Conservation (phyloP, 64 coral and sea anemone genomes). For the Dendronephthya gigantea region DNA sequence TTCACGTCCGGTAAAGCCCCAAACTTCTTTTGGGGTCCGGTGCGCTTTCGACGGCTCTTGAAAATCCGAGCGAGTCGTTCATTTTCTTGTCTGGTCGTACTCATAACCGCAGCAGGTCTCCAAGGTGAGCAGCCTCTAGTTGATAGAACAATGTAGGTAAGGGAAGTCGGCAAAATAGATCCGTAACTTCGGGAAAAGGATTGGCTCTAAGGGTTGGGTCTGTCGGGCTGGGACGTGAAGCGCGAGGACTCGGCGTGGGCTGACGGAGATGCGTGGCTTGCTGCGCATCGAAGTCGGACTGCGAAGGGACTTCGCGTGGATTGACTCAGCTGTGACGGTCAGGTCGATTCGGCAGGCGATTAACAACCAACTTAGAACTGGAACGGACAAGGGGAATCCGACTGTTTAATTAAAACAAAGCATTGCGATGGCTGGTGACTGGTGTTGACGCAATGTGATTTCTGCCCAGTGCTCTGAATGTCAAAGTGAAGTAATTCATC, state of each 20-base stretch:
- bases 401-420: constrained; percentile 18
- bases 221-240: neutral
- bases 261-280: neutral
- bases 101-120: constrained; percentile 16
- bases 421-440: constrained; percentile 16
- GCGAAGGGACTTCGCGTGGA: constrained; percentile 1
- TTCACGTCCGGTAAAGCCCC: neutral
- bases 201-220: constrained; percentile 16
- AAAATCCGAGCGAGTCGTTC: constrained; percentile 9
- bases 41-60: neutral
- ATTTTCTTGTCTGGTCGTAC: constrained; percentile 8
- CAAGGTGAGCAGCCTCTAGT: constrained; percentile 7
- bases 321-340: neutral
- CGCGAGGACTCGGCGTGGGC: neutral
- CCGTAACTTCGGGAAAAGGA: constrained; percentile 10
- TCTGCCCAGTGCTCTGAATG: constrained; percentile 23
- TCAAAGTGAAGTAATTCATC: constrained; percentile 19
- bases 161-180: constrained; percentile 13
- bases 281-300: neutral
- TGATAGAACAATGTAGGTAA: constrained; percentile 9
- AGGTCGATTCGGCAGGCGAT: constrained; percentile 1
- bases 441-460: constrained; percentile 17
- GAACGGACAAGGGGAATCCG: neutral
- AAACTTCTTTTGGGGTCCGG: neutral
- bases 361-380: constrained; percentile 20